Evolutionary conservation across 2,113 vertebrate species (phyloP), one percentile per base, ranked within the genome.

Genomic region (Callionymus lyra): DNA sequence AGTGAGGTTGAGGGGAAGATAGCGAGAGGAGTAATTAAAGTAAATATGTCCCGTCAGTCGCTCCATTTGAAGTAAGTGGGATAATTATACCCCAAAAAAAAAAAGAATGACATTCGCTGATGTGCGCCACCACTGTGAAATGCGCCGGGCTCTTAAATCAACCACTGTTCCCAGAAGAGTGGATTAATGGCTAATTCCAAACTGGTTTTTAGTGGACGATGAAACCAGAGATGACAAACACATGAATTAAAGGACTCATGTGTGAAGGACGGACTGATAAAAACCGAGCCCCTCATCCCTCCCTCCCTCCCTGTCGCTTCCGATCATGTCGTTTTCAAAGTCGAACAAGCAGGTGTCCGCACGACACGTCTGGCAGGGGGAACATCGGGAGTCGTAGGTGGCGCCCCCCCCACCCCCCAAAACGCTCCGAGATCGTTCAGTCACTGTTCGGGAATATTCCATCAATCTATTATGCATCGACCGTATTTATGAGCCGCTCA

Each of bases 41-140:
- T 74, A 76, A 79, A 76, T 74, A 75, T 69, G 68, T 76, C 65
- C 70, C 68, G 59, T 76, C 55, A 58, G 61, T 34, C n/a, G 48
- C 61, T 67, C 70, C 64, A 73, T 74, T 73, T 74, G 50, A 58
- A 72, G 47, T 56, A 76, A 76, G 70, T 68, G 72, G 47, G 47
- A 53, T 66, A 67, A 81, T 78, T 78, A 74, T 74, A 63, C 65
- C 64, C 68, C 69, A 65, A 15, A 51, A 27, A 27, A 27, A 27
- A 27, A 27, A 27, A 27, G 62, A n/a, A 53, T 48, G 59, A 70
- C 63, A 40, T 38, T 18, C 41, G 9, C 17, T 56, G 38, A 50
- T 45, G 47, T 47, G 48, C 16, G 9, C 47, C n/a, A 59, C 32
- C 70, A 48, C 40, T 51, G 52, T 34, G 43, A 47, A 65, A 53